phyloP scores from a whole-genome alignment of 2,113 vertebrate species.

The Forbesichthys papilliferus region DNA sequence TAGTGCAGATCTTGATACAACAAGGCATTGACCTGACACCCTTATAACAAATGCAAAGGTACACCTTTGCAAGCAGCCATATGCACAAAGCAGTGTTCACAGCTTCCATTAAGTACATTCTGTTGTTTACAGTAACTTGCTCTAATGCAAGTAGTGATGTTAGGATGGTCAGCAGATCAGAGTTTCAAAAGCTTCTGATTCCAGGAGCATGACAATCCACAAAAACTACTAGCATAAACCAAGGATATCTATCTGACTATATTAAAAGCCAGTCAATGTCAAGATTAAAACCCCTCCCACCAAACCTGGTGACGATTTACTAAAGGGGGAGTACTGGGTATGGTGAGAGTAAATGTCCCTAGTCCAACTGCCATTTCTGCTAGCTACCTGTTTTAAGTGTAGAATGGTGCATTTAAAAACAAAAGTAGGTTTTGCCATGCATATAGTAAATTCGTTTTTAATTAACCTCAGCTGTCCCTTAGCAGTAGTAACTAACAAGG shows the following conservation, averaged over 20 bases:
- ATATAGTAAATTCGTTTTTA: too few species aligned
- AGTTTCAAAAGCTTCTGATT: background rate
- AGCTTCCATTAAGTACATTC: too few species aligned
- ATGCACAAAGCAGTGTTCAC: background rate
- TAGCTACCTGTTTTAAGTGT: background rate
- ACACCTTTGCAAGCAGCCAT: slow-evolving; percentile 1
- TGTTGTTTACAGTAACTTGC: too few species aligned
- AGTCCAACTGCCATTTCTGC: slow-evolving; percentile 48
- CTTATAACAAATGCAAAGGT: background rate
- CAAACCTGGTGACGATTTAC: slow-evolving; percentile 21
- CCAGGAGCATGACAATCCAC: too few species aligned
- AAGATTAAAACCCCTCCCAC: slow-evolving; percentile 1
- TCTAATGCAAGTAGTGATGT: too few species aligned
- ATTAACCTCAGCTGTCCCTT: too few species aligned
- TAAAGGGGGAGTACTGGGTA: slow-evolving; percentile 26
- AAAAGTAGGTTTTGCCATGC: too few species aligned
- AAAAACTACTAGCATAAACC: background rate
- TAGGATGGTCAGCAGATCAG: slow-evolving; percentile 30
- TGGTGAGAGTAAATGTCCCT: slow-evolving; percentile 2
- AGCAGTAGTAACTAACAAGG: too few species aligned
- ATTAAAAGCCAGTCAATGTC: background rate
- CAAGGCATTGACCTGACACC: background rate
- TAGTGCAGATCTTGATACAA: background rate
- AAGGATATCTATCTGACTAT: background rate
- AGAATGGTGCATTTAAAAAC: too few species aligned